Evolutionary conservation across 1,140 invertebrate species (phyloP).

Genomic region (Babylonia areolata): DNA sequence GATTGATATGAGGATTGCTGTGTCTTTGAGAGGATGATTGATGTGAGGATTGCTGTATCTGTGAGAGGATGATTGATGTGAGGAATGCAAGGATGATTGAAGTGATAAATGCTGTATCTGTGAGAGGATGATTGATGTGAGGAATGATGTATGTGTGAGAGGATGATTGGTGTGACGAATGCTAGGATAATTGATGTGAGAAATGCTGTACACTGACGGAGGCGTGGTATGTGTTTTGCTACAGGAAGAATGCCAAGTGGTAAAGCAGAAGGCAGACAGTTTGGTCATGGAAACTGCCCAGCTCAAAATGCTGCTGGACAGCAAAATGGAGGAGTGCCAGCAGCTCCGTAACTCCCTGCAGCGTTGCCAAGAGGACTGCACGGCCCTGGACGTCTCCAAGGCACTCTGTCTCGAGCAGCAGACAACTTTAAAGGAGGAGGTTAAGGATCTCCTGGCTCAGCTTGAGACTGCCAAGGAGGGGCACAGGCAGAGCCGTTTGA

Average conservation of each 20-base stretch:
- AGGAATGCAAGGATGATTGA: too few relatives aligned
- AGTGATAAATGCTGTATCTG: too few relatives aligned
- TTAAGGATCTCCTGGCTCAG: neutral
- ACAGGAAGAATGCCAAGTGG: neutral
- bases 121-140: too few relatives aligned
- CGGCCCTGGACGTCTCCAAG: neutral
- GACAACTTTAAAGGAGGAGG: neutral
- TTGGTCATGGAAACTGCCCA: neutral
- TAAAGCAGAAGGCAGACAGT: neutral
- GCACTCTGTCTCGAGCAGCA: neutral
- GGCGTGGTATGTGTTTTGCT: neutral
- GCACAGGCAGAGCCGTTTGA: neutral
- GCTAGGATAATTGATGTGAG: neutral
- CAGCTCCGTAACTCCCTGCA: neutral
- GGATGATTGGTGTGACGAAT: too few relatives aligned
- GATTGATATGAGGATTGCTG: too few relatives aligned
- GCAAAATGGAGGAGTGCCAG: neutral
- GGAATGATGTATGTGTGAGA: too few relatives aligned
- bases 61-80: too few relatives aligned
- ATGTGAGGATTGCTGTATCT: too few relatives aligned
- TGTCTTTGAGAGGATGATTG: too few relatives aligned
- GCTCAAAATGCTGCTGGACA: neutral
- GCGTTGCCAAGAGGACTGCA: neutral
- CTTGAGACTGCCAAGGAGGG: neutral
- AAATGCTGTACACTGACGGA: too few relatives aligned